Evolutionary conservation across 2,797 vertebrate genomes (phyloP), one percentile per base, ranked within the genome.

Genomic region (Melanotaenia pygmaea): DNA sequence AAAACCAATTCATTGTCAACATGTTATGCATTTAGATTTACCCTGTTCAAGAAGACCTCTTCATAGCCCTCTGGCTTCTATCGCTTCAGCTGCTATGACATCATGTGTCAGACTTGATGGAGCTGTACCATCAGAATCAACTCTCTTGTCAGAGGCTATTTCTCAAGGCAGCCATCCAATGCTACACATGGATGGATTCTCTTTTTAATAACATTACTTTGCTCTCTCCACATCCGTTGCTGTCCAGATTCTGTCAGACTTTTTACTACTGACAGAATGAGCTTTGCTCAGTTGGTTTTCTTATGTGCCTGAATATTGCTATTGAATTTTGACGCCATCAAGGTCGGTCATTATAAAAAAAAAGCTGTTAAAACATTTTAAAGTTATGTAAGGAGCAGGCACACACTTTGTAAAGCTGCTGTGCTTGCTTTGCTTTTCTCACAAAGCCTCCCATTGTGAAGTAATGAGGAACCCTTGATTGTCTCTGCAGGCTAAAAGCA

Each of bases 401-500:
- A 43, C n/a, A 34, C 60, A 64, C 11, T 12, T 3, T 56, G 60
- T 35, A 63, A 53, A 50, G 7, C 32, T 13, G 7, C 13, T 70
- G 30, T 59, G 14, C 20, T 69, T 30, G 18, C 24, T 61, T 70
- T 51, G 11, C 73, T 59, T 75, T 43, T 70, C 24, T 43, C 47
- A 34, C 1, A 16, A 8, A 67, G 59, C 69, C 50, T 80, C 37
- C 40, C 35, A n/a, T 69, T 70, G 38, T 32, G 61, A 37, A 70
- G 37, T 80, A 85, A 85, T 79, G 62, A 80, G 72, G 64, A 50
- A 26, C 37, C 20, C 30, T 74, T 47, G 32, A 68, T 79, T 84
- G 38, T 82, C 76, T 87, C 57, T 18, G 67, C 90, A 99, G 98
- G 92, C 93, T 99, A 84, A 99, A 99, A 95, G 98, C 98, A 92